phyloP scores from a whole-genome alignment of 1,140 invertebrate genomes.

The Bombus vancouverensis region DNA sequence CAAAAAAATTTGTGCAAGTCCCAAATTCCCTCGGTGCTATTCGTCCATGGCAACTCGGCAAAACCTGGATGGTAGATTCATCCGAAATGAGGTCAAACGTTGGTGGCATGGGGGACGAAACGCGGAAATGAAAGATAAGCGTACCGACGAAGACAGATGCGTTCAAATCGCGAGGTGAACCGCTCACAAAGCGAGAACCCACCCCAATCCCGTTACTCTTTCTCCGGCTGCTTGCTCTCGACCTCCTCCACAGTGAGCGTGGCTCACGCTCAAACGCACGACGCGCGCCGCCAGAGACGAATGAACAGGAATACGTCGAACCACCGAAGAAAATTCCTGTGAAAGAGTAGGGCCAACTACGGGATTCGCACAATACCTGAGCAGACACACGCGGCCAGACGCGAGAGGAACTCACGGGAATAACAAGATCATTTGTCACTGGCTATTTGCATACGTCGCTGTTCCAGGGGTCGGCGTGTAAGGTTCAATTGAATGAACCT shows the following conservation, averaged over 20 bases:
- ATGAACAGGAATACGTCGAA: slow-evolving; percentile 58
- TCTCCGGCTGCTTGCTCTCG: slow-evolving; percentile 25
- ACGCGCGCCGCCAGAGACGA: slow-evolving; percentile 6
- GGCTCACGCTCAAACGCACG: slow-evolving; percentile 39
- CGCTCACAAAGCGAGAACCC: slow-evolving; percentile 17
- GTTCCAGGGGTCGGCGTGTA: slow-evolving; percentile 69
- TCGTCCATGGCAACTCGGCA: neutral
- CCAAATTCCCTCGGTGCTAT: neutral
- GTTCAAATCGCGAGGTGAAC: slow-evolving; percentile 11
- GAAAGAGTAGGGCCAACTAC: slow-evolving; percentile 42
- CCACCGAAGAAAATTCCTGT: slow-evolving; percentile 53
- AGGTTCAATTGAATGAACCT: slow-evolving; percentile 78
- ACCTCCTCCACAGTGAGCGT: neutral
- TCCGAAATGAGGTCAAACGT: neutral
- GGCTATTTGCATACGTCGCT: slow-evolving; percentile 79
- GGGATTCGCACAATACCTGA: slow-evolving; percentile 59
- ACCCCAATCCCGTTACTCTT: slow-evolving; percentile 44
- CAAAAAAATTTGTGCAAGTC: too few relatives aligned
- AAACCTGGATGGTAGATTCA: neutral
- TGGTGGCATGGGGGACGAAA: neutral
- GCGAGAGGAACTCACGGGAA: slow-evolving; percentile 63
- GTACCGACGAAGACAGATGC: slow-evolving; percentile 39
- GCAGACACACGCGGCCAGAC: slow-evolving; percentile 41
- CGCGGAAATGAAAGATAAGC: slow-evolving; percentile 40
- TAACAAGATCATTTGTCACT: slow-evolving; percentile 82